A percentile compares a stretch with the other conserved stretches of the same genome.
Conservation (phyloP, 92 coral and sea anemone species). For the Metridium senile region DNA sequence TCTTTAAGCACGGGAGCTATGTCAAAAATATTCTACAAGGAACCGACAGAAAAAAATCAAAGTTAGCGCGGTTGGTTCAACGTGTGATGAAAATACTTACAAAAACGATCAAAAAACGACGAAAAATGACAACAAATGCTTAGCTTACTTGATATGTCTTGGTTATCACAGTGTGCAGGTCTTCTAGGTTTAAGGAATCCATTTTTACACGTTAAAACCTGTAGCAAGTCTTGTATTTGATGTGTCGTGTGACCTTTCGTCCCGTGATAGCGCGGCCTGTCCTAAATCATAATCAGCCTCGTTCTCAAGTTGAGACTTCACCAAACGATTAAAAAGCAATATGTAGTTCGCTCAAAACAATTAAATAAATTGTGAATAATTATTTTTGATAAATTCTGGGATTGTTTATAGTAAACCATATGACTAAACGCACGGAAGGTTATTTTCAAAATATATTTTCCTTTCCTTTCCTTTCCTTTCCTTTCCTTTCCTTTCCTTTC, state of each 20-base stretch:
- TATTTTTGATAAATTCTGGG: too few relatives aligned
- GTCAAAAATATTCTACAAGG: slow-evolving; percentile 76
- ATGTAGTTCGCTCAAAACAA: background rate
- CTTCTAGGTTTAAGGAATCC: slow-evolving; percentile 60
- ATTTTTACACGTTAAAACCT: slow-evolving; percentile 18
- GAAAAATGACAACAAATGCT: background rate
- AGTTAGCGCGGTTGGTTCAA: too few relatives aligned
- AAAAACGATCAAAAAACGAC: background rate
- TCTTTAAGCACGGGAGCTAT: slow-evolving; percentile 82
- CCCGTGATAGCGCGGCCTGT: slow-evolving; percentile 1
- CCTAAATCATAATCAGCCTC: slow-evolving; percentile 2
- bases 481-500: too few relatives aligned
- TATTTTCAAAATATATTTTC: too few relatives aligned
- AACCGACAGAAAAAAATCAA: slow-evolving; percentile 16
- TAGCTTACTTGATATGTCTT: slow-evolving; percentile 71
- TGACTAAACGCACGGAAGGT: too few relatives aligned
- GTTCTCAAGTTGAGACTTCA: background rate
- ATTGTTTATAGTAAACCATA: too few relatives aligned
- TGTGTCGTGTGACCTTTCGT: background rate
- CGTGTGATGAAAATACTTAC: background rate
- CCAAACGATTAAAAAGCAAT: too few relatives aligned
- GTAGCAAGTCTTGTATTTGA: background rate
- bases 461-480: too few relatives aligned
- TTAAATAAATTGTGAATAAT: too few relatives aligned
- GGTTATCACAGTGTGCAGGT: slow-evolving; percentile 67